Base-by-base conservation (phyloP, 2,888 invertebrate species). In the Napeogenes sylphis region DNA sequence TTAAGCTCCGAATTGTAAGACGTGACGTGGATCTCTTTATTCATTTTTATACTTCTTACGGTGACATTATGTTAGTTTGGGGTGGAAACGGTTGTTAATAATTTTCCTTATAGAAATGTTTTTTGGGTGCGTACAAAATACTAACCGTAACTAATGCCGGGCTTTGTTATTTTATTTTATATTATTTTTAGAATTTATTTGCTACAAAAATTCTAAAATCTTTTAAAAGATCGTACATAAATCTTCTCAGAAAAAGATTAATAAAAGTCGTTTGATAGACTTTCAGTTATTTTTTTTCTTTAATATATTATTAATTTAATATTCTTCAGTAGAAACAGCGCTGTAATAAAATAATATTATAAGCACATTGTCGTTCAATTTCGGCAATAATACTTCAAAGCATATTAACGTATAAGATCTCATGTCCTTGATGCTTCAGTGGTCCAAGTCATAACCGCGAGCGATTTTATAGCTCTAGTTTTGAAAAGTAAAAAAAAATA, bases 1-100 rank as follows among this genome's bases (percentile, higher is more conserved):
- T 69, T 73, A 72, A 73, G 71, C 75, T 70, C 65, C 66, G 69
- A 70, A 69, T 72, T 62, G 67, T 66, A 58, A 63, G 57, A 68
- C 68, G 68, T 69, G 61, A 65, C 55, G 35, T 10, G 47, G 55
- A 55, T 56, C 55, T 47, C 55, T 57, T 67, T 65, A 61, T 61
- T 59, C 63, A 30, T 59, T 55, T 56, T 55, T 59, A 59, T 62
- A 61, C 63, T 67, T 61, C 62, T 13, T 58, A n/a, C 32, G 53
- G 42, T 30, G 21, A 42, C 47, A 33, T 47, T 59, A 35, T 56
- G 47, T 61, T 56, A 56, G 21, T 35, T 51, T 51, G 8, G 51
- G 30, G 2, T 51, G 30, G 12, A 4, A 51, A 51, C 30, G 3
- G 21, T 2, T 51, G 51, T 51, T 51, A 51, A 51, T 51, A 51